phyloP scores from a whole-genome alignment of 2,113 vertebrate species.

The Psophia crepitans region DNA sequence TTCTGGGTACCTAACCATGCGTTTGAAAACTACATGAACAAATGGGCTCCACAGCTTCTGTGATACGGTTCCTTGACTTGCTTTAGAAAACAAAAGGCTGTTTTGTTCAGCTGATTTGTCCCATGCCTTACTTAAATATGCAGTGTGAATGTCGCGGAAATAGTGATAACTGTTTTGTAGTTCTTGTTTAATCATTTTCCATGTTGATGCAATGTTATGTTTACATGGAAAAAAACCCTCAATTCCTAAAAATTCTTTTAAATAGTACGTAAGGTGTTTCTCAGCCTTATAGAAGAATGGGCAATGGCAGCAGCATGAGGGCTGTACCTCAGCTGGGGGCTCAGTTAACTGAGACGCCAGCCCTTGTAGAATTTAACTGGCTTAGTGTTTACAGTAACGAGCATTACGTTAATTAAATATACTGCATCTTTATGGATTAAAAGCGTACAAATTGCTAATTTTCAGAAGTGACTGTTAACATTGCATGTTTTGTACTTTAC shows the following conservation, averaged over 20 bases:
- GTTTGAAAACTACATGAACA: slow-evolving; percentile 16
- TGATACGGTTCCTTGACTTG: not conserved
- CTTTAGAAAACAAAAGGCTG: not conserved
- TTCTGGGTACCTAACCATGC: slow-evolving; percentile 29
- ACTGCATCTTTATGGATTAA: slow-evolving; percentile 1
- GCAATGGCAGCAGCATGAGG: not conserved
- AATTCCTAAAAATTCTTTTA: not conserved
- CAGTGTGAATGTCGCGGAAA: not conserved
- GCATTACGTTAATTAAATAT: not conserved
- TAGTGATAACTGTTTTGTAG: not conserved
- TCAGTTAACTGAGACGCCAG: not conserved
- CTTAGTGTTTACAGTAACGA: not conserved
- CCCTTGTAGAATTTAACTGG: not conserved
- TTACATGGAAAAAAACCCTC: not conserved
- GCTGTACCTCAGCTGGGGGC: not conserved
- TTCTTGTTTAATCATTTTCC: not conserved
- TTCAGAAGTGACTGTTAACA: not conserved
- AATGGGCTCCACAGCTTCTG: not conserved
- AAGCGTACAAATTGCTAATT: not conserved
- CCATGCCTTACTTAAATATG: not conserved
- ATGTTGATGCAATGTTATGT: not conserved
- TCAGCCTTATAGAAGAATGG: not conserved
- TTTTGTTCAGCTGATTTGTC: not conserved
- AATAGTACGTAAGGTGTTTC: not conserved
- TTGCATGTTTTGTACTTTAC: not conserved